Conservation (phyloP, 2,888 invertebrate species). For the Tetranychus piercei region DNA sequence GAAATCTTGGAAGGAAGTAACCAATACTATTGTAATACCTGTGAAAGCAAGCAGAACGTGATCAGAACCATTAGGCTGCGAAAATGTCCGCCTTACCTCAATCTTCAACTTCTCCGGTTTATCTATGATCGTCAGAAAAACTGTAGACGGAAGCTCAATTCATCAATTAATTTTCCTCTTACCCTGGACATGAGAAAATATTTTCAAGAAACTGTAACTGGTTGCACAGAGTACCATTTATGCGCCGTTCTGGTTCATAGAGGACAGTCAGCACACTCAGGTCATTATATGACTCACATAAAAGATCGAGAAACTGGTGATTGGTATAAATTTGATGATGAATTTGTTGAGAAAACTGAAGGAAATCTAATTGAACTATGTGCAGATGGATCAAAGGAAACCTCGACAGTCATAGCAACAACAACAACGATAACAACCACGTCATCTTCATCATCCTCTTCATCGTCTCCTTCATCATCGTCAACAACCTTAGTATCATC, state of each 20-base stretch:
- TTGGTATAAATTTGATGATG: conserved; percentile 49
- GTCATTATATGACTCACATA: conserved; percentile 42
- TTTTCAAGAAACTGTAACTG: conserved; percentile 11
- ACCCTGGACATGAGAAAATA: conserved; percentile 41
- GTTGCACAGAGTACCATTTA: conserved; percentile 37
- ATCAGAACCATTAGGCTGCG: conserved; percentile 39
- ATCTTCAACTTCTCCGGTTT: conserved; percentile 44
- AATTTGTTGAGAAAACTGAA: conserved; percentile 35
- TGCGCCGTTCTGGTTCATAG: conserved; percentile 47
- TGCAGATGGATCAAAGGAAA: conserved; percentile 30
- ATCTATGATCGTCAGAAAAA: conserved; percentile 44
- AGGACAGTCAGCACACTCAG: conserved; percentile 45
- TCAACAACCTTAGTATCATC: conserved; percentile 1
- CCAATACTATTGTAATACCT: conserved; percentile 42
- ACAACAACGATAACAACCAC: not conserved
- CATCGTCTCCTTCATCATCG: not conserved
- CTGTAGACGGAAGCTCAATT: conserved; percentile 43
- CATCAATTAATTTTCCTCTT: conserved; percentile 43
- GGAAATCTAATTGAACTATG: conserved; percentile 33
- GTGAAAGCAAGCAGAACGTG: conserved; percentile 42
- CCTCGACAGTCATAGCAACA: not conserved
- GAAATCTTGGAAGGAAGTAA: conserved; percentile 43
- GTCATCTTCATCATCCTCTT: not conserved
- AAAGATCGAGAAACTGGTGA: conserved; percentile 35
- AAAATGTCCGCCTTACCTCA: conserved; percentile 42